These are phyloP conservation scores for Pelagia noctiluca DNA, from an alignment of 30 jellyfish, hydroid and myxozoan species.

Conservation along the genomic window DNA sequence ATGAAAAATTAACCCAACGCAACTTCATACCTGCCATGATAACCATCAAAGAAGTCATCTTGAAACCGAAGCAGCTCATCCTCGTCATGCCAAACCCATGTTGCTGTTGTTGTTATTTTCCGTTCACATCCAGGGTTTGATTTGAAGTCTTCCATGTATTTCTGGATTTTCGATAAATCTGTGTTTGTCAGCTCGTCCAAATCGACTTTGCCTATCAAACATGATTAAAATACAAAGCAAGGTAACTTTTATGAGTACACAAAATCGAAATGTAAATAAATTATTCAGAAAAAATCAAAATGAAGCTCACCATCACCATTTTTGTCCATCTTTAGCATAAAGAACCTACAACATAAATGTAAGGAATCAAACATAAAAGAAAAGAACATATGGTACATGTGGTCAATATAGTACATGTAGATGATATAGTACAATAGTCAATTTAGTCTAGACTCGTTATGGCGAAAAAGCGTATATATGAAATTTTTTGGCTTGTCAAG, in stretches of 20 bases:
- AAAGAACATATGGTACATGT: too few species aligned
- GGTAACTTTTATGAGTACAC: too few species aligned
- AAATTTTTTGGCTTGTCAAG: too few species aligned
- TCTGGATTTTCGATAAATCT: slow-evolving; percentile 70
- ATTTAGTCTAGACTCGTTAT: too few species aligned
- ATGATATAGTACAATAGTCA: too few species aligned
- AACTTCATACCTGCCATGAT: slow-evolving; percentile 94
- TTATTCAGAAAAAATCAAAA: too few species aligned
- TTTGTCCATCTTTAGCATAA: slow-evolving; percentile 82
- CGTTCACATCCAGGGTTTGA: slow-evolving; percentile 59
- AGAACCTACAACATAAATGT: slow-evolving; percentile 58
- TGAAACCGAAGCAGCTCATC: slow-evolving; percentile 83
- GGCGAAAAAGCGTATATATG: too few species aligned
- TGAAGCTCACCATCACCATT: slow-evolving; percentile 83
- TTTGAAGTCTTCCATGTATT: slow-evolving; percentile 51
- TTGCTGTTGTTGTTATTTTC: slow-evolving; percentile 51
- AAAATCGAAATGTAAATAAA: too few species aligned
- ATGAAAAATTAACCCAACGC: too few species aligned
- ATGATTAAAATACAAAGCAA: too few species aligned
- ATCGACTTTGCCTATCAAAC: slow-evolving; percentile 67
- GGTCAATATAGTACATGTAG: too few species aligned
- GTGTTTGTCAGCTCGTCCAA: slow-evolving; percentile 77
- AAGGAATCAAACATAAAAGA: too few species aligned
- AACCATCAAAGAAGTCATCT: slow-evolving; percentile 82
- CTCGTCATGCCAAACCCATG: slow-evolving; percentile 97